Evolutionary conservation across 2,797 vertebrate species (phyloP), one percentile per base, ranked within the genome.

Genomic region (Tauraco hartlaubi): DNA sequence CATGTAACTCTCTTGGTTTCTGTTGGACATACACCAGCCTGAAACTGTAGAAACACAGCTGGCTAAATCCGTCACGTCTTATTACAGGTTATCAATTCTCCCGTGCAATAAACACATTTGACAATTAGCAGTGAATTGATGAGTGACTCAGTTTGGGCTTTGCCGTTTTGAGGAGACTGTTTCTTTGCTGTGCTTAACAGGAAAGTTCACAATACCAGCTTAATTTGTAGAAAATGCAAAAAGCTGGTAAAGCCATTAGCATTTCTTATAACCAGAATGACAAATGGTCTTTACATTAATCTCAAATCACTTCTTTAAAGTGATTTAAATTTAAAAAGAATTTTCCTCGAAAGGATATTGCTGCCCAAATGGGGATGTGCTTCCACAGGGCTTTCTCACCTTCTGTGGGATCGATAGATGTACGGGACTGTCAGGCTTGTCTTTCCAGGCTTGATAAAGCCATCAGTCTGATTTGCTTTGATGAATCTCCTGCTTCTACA

Each of bases 221-320:
- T n/a, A 21, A 55, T 79, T 59, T 86, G 17, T 29, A 92, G 91
- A 76, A 86, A 94, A 91, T 26, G 74, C 59, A 74, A 67, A 59
- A 64, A 61, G 83, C 93, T 96, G 96, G 74, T 74, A 96, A 96
- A 96, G 56, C 71, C 88, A 96, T 96, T 95, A 95, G 56, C 29
- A 20, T 89, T 92, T 87, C 92, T 92, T 90, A 77, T 51, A 90
- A 90, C 88, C 72, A 21, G 74, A 87, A 88, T 94, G 95, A 95
- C 95, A 96, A 97, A 92, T 95, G 95, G 93, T 95, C 95, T 96
- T 95, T 96, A 77, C 83, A 95, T 95, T 95, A 84, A 96, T 95
- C 91, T 95, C 69, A 55, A 94, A 93, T 96, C 94, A 89, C 90
- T 94, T 86, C 80, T 95, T 76, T 93, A 96, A 87, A 82, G 56